Conservation (phyloP, 2,888 invertebrate species). For the Hypercompe scribonia region DNA sequence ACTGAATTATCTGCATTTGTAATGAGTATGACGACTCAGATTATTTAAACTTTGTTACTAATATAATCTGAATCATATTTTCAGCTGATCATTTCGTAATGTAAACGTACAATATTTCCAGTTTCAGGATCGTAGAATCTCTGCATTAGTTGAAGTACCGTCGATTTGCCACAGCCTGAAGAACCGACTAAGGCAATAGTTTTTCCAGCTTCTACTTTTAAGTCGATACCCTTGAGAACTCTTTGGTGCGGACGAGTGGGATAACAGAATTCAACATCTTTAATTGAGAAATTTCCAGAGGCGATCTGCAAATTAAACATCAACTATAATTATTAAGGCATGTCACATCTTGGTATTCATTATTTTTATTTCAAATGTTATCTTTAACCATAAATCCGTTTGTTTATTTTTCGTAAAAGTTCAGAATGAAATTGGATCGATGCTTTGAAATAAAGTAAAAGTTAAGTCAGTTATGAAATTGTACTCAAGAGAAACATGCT, state of each 20-base stretch:
- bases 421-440: no score
- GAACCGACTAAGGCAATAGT: slow-evolving; percentile 92
- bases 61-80: neutral
- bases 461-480: neutral
- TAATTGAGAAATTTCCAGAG: slow-evolving; percentile 89
- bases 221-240: slow-evolving; percentile 90
- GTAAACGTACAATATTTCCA: slow-evolving; percentile 77
- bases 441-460: no score
- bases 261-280: slow-evolving; percentile 92
- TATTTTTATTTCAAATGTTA: neutral
- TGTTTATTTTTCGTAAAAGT: no score
- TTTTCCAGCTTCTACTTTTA: slow-evolving; percentile 89
- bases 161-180: slow-evolving; percentile 93
- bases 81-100: neutral
- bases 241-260: slow-evolving; percentile 91
- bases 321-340: neutral
- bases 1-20: no score
- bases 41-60: neutral
- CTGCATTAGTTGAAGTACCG: slow-evolving; percentile 91
- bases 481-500: neutral
- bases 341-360: neutral
- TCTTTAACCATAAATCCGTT: no score
- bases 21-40: no score
- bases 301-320: slow-evolving; percentile 71
- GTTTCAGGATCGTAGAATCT: slow-evolving; percentile 92